A percentile compares a stretch with the other conserved stretches of the same genome.
These are phyloP conservation scores for Leontopithecus rosalia DNA, from an alignment of 2,797 vertebrate species.

Conservation along the genomic window DNA sequence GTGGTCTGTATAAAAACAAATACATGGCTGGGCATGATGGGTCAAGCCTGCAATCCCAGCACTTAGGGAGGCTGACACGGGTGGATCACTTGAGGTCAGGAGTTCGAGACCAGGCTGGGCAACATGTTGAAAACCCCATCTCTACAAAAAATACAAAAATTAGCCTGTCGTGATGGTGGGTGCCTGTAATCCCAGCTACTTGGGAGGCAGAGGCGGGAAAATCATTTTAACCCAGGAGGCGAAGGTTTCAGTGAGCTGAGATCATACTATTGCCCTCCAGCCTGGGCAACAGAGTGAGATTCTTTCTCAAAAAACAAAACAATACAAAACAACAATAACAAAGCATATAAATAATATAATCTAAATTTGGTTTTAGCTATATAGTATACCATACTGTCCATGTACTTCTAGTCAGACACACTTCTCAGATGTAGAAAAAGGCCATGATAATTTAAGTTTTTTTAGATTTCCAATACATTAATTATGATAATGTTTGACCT, in stretches of 20 bases:
- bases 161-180: neutral
- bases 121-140: neutral
- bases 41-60: neutral
- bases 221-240: neutral
- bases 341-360: neutral
- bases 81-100: neutral
- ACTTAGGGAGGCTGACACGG: neutral
- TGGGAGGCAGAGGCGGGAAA: neutral
- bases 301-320: neutral
- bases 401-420: neutral
- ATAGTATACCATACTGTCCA: neutral
- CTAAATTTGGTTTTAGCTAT: neutral
- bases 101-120: neutral
- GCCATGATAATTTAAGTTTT: neutral
- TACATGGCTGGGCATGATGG: neutral
- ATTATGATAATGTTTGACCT: neutral
- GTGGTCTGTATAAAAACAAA: neutral
- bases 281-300: neutral
- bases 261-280: neutral
- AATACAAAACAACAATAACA: fast-evolving
- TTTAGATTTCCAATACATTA: neutral
- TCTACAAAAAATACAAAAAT: neutral
- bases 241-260: neutral
- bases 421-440: neutral
- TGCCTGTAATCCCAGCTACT: neutral